phyloP scores from a whole-genome alignment of 2,888 invertebrate genomes.

The Vanessa cardui region DNA sequence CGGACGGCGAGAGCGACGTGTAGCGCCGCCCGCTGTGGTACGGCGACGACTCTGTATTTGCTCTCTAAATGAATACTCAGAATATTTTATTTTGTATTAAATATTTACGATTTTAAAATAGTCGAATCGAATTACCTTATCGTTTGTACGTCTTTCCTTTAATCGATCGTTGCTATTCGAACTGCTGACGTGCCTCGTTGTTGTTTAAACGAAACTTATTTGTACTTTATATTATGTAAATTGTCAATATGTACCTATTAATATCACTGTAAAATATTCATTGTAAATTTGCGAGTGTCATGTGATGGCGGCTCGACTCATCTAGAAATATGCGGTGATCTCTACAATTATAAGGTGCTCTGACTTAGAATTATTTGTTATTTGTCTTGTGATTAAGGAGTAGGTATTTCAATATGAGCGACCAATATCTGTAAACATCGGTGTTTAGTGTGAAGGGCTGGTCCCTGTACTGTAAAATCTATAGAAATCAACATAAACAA shows the following conservation, averaged over 20 bases:
- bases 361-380: conserved; percentile 78
- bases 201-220: conserved; percentile 47
- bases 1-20: conserved; percentile 86
- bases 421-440: conserved; percentile 73
- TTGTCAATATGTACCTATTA: conserved; percentile 75
- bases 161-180: conserved; percentile 15
- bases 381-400: conserved; percentile 76
- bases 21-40: conserved; percentile 55
- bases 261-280: conserved; percentile 72
- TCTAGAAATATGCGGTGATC: conserved; percentile 75
- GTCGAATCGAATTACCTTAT: conserved; percentile 12
- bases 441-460: conserved; percentile 70
- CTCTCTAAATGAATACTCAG: conserved; percentile 74
- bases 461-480: conserved; percentile 57
- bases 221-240: conserved; percentile 60
- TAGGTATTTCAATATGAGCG: conserved; percentile 71
- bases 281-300: conserved; percentile 70
- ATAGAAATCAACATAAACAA: conserved; percentile 38
- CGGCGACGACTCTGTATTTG: conserved; percentile 47
- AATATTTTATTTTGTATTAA: conserved; percentile 28
- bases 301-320: conserved; percentile 72
- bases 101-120: conserved; percentile 11
- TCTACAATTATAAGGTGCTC: conserved; percentile 84
- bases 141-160: conserved; percentile 8
- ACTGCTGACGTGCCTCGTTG: conserved; percentile 66